phyloP scores from a whole-genome alignment of 2,797 vertebrate genomes.

The Nannoperca australis region DNA sequence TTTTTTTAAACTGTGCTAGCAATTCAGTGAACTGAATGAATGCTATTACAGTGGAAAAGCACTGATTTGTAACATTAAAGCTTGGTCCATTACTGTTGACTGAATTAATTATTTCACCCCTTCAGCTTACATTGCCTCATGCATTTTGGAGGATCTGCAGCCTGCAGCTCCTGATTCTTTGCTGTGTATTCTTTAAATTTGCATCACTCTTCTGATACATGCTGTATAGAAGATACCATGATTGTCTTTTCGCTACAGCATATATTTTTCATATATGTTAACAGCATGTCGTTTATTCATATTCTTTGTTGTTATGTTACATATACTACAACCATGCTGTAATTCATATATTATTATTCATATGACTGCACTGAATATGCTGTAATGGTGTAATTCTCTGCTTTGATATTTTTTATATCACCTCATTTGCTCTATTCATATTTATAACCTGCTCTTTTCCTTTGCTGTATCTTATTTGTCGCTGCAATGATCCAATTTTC shows the following conservation, averaged over 20 bases:
- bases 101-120: background rate
- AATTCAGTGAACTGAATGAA: conserved; percentile 3
- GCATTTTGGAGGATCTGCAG: background rate
- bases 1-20: background rate
- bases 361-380: conserved; percentile 5
- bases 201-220: background rate
- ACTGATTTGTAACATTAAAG: conserved; percentile 22
- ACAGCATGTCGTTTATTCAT: background rate
- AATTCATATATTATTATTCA: conserved; percentile 1
- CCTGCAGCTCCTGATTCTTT: background rate
- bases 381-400: conserved; percentile 19
- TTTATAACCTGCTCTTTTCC: conserved; percentile 57
- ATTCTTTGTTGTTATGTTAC: background rate
- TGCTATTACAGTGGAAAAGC: conserved; percentile 1
- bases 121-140: conserved; percentile 10
- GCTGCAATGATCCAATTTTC: conserved; percentile 57
- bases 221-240: background rate
- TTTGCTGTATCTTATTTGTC: conserved; percentile 59
- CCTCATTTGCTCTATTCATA: conserved; percentile 43
- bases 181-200: background rate
- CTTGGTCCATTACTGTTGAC: conserved; percentile 20
- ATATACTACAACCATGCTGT: background rate
- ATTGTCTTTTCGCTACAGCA: background rate
- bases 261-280: background rate
- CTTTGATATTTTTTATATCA: conserved; percentile 38